phyloP scores from a whole-genome alignment of 2,797 vertebrate species.

The Spondyliosoma cantharus region DNA sequence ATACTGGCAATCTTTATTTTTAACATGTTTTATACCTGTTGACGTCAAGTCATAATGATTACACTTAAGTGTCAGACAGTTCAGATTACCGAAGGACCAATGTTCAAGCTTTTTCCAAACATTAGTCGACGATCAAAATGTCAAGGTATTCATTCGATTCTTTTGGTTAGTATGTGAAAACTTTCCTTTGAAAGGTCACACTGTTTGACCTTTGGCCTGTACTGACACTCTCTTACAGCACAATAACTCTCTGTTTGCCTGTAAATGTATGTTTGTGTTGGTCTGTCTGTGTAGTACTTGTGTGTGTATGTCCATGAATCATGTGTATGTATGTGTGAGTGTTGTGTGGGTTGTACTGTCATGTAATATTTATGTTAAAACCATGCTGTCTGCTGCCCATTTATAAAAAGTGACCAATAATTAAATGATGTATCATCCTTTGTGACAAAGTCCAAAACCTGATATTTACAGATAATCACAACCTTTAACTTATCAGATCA shows the following conservation, averaged over 20 bases:
- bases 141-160: constrained; percentile 64
- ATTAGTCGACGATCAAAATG: constrained; percentile 70
- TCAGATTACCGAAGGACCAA: constrained; percentile 45
- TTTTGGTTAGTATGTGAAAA: constrained; percentile 45
- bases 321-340: constrained; percentile 34
- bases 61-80: neutral
- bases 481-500: neutral
- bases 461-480: neutral
- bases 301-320: constrained; percentile 36
- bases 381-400: neutral
- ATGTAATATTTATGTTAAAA: neutral
- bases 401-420: neutral
- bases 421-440: neutral
- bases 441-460: neutral
- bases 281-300: constrained; percentile 30
- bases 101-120: constrained; percentile 44
- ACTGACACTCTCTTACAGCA: constrained; percentile 71
- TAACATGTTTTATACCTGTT: neutral
- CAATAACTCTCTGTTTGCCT: constrained; percentile 65
- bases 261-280: constrained; percentile 57
- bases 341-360: constrained; percentile 16
- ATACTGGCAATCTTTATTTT: neutral
- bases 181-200: constrained; percentile 61
- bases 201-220: constrained; percentile 63
- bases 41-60: neutral